Evolutionary conservation across 2,888 invertebrate genomes (phyloP), one percentile per base, ranked within the genome.

Genomic region (Trachelus tabidus): DNA sequence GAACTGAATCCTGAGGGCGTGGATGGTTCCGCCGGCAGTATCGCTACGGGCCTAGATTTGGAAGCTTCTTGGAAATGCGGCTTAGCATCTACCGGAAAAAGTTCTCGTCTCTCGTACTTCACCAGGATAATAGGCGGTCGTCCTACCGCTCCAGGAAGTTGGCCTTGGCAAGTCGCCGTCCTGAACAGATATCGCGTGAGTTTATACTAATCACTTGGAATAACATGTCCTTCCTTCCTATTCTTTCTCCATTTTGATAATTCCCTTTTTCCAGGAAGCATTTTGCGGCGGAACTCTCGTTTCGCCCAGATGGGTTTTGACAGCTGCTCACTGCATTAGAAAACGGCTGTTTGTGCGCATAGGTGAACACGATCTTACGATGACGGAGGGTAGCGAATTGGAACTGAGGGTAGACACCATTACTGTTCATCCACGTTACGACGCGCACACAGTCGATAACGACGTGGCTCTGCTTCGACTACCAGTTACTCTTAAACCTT

Each of bases 161-260:
- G 98, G 98, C 97, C 98, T 0, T 98, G 98, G 98, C 98, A 98
- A 92, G 97, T 97, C 33, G 98, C 97, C 76, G 95, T 98, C 76
- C 93, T 98, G 79, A 98, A 98, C 91, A 94, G 95, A 87, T 95
- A 94, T 91, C 95, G 95, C 93, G 97, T 96, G 92, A 90, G 92
- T 88, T 71, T 35, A n/a, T 12, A 56, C 68, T 69, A n/a, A 34
- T 78, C 33, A 12, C 76, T 30, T 73, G 23, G 30, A 75, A 68
- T 15, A 37, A 23, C 56, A 23, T 56, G 23, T 56, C 23, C 23
- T 9, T 23, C 37, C 35, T 35, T 12, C 56, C 6, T 23, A 6
- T 23, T 56, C 15, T 23, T 56, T 56, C 23, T 9, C 9, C 56
- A 23, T 56, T 56, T 23, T 56, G 9, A 56, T 9, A 56, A 23